A percentile compares a stretch with the other conserved stretches of the same genome.
These are phyloP conservation scores for Bombus affinis DNA, from an alignment of 1,140 invertebrate genomes.

Conservation along the genomic window DNA sequence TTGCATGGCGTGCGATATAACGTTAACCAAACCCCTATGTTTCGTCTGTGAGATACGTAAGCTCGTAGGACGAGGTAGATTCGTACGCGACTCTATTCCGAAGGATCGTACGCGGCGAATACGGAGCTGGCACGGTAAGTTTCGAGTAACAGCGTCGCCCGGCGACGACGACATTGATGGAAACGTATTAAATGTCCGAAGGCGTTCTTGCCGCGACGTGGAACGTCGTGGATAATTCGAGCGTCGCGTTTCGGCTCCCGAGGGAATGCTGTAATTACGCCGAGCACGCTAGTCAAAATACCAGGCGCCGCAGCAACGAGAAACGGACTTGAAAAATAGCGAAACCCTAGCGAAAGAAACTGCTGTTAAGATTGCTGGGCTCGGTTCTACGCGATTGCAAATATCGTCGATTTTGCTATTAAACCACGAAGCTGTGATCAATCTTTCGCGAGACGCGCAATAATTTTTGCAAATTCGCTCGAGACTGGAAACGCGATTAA, in stretches of 20 bases:
- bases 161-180: slow-evolving; percentile 50
- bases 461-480: neutral
- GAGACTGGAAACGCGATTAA: neutral
- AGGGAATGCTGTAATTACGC: slow-evolving; percentile 39
- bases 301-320: neutral
- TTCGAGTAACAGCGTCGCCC: slow-evolving; percentile 11
- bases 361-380: neutral
- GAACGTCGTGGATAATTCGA: slow-evolving; percentile 50
- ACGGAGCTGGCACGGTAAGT: slow-evolving; percentile 12
- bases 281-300: slow-evolving; percentile 44
- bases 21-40: neutral
- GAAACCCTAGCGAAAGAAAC: neutral
- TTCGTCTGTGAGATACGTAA: no score
- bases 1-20: slow-evolving; percentile 19
- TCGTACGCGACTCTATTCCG: neutral
- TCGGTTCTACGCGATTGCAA: neutral
- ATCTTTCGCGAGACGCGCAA: neutral
- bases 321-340: slow-evolving; percentile 8
- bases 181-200: slow-evolving; percentile 51
- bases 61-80: neutral
- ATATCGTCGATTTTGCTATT: neutral
- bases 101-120: slow-evolving; percentile 16
- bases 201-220: slow-evolving; percentile 44
- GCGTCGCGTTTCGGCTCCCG: slow-evolving; percentile 41
- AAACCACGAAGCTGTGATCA: neutral